These are phyloP conservation scores for Nomada hirtipes DNA, from an alignment of 2,888 invertebrate species.

Conservation along the genomic window DNA sequence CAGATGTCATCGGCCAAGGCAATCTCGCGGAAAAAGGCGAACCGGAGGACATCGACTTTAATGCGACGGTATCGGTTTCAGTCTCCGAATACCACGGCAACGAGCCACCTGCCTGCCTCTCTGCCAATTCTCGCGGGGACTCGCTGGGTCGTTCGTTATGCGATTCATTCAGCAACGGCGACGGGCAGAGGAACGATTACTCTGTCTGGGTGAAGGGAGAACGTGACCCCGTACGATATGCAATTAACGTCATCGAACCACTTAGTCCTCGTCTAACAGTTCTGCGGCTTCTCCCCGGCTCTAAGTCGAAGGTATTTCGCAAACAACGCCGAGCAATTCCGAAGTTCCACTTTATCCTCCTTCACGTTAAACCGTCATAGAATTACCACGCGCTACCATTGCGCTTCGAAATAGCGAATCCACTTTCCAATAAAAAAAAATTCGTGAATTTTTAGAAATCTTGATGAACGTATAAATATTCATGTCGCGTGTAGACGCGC, in stretches of 20 bases:
- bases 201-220: neutral
- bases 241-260: constrained; percentile 27
- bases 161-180: constrained; percentile 31
- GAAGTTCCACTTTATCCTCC: too few relatives aligned
- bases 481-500: too few relatives aligned
- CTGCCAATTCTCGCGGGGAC: constrained; percentile 34
- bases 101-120: constrained; percentile 57
- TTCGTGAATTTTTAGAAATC: too few relatives aligned
- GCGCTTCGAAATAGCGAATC: too few relatives aligned
- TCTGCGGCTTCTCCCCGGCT: too few relatives aligned
- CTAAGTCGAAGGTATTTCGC: too few relatives aligned
- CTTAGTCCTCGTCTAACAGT: too few relatives aligned
- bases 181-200: neutral
- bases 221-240: constrained; percentile 20
- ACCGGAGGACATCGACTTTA: constrained; percentile 71
- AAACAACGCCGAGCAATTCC: too few relatives aligned
- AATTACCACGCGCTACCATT: too few relatives aligned
- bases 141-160: constrained; percentile 40
- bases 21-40: constrained; percentile 72
- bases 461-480: too few relatives aligned
- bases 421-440: too few relatives aligned
- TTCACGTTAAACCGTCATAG: too few relatives aligned
- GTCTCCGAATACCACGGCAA: constrained; percentile 64
- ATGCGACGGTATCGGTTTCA: constrained; percentile 74
- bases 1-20: constrained; percentile 81